Evolutionary conservation across 1,140 invertebrate species (phyloP).

Genomic region (Pogonognathellus flavescens): DNA sequence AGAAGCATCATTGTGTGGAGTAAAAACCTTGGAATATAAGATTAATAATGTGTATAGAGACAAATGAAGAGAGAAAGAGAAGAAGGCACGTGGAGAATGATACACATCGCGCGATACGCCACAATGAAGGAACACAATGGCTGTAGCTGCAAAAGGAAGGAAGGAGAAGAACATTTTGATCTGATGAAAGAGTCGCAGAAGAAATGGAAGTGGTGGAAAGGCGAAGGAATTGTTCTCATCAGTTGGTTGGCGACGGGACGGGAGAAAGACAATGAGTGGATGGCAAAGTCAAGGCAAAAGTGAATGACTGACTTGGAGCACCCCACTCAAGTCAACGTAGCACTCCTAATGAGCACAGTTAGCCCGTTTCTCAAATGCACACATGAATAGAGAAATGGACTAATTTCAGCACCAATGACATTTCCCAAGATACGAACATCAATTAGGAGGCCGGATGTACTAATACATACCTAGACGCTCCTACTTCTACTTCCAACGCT

Average conservation of each 20-base stretch:
- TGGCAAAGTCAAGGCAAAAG: neutral
- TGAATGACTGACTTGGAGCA: neutral
- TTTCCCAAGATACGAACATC: conserved; percentile 53
- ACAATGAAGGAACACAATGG: no score
- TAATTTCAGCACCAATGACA: conserved; percentile 53
- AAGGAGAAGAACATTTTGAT: neutral
- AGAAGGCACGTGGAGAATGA: no score
- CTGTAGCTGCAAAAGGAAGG: neutral
- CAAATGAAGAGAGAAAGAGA: no score
- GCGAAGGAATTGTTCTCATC: no score
- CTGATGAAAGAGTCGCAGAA: neutral
- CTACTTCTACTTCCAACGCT: neutral
- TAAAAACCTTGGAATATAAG: no score
- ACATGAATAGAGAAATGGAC: conserved; percentile 52
- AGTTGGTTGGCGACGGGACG: neutral
- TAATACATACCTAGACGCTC: neutral
- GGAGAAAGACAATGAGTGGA: neutral
- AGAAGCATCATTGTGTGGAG: no score
- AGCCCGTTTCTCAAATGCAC: conserved; percentile 32
- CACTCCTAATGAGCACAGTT: conserved; percentile 48
- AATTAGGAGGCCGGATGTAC: conserved; percentile 37
- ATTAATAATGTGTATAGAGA: no score
- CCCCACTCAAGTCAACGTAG: neutral
- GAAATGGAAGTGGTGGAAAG: neutral
- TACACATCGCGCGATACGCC: no score